A percentile compares a stretch with the other conserved stretches of the same genome.
These are phyloP conservation scores for Brienomyrus brachyistius DNA, from an alignment of 2,113 vertebrate genomes.

Conservation along the genomic window DNA sequence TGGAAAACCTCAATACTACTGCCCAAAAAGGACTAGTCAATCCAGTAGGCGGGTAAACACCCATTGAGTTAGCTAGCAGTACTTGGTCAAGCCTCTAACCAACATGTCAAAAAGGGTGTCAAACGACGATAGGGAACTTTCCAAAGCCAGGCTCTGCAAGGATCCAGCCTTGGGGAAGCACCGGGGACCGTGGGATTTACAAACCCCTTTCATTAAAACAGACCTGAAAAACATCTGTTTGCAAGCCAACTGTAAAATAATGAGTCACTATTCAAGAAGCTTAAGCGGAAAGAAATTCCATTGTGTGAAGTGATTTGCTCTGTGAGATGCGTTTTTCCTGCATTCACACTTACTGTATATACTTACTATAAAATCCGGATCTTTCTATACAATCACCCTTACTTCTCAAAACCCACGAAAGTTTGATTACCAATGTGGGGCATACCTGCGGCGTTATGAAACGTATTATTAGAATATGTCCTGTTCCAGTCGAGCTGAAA, in stretches of 20 bases:
- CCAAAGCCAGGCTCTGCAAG: neutral
- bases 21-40: neutral
- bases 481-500: neutral
- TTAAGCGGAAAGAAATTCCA: neutral
- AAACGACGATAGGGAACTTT: neutral
- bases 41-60: neutral
- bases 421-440: neutral
- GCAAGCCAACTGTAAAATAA: neutral
- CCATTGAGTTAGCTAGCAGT: neutral
- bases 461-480: neutral
- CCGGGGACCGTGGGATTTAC: neutral
- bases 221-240: neutral
- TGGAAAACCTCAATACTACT: neutral
- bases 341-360: neutral
- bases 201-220: neutral
- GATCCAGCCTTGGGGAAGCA: neutral
- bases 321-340: neutral
- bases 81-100: neutral
- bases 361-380: neutral
- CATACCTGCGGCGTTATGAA: neutral
- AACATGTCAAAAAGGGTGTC: neutral
- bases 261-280: neutral
- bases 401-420: neutral
- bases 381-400: neutral
- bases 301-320: neutral